Evolutionary conservation across 2,113 vertebrate genomes (phyloP).

Genomic region (Smithornis capensis): DNA sequence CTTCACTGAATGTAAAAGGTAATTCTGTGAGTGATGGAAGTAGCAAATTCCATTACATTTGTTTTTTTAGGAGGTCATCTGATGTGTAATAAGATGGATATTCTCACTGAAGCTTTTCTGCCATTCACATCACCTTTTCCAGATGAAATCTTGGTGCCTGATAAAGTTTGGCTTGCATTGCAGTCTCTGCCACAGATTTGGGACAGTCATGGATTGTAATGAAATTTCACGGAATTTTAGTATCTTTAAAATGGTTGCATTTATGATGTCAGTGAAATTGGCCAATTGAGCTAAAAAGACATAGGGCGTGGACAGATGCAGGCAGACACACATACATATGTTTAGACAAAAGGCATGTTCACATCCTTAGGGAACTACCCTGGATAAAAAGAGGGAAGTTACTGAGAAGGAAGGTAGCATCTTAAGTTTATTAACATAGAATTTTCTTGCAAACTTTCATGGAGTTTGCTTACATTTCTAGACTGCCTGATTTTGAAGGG

Average conservation of each 20-base stretch:
- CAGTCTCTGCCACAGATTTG: not conserved
- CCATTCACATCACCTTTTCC: not conserved
- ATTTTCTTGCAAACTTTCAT: not conserved
- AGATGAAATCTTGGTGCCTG: not conserved
- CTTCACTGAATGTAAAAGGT: not conserved
- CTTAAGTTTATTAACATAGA: not conserved
- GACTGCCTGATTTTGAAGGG: not conserved
- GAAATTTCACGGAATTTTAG: not conserved
- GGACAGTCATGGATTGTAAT: not conserved
- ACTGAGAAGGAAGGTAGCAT: not conserved
- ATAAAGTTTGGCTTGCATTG: not conserved
- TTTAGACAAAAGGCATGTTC: not conserved
- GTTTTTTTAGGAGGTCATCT: not conserved
- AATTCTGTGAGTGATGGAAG: not conserved
- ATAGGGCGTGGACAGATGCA: not conserved
- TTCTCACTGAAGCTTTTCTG: not conserved
- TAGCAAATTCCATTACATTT: not conserved
- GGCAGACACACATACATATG: accelerated
- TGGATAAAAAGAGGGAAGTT: not conserved
- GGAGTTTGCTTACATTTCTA: not conserved
- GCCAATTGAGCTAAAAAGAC: not conserved
- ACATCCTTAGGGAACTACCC: not conserved
- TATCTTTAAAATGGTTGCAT: not conserved
- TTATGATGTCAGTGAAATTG: not conserved
- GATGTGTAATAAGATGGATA: not conserved